A percentile compares a stretch with the other conserved stretches of the same genome.
These are phyloP conservation scores for Bungarus multicinctus DNA, from an alignment of 2,113 vertebrate genomes.

Conservation along the genomic window DNA sequence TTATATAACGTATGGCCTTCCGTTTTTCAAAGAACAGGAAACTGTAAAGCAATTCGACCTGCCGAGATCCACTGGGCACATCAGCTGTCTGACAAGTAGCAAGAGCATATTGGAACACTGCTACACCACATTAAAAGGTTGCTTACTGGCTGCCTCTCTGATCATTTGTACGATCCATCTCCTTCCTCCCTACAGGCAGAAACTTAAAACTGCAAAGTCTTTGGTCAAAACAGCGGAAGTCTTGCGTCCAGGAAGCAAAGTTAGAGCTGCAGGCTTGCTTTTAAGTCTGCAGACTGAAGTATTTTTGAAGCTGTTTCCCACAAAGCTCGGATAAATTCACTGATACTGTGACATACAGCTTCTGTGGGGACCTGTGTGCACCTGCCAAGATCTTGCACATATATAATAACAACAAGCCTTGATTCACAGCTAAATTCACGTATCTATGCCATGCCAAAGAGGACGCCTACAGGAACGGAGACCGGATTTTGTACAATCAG, in stretches of 20 bases:
- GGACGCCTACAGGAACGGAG: too few species aligned
- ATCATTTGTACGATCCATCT: neutral
- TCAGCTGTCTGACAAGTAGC: neutral
- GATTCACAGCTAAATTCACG: too few species aligned
- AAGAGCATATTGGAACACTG: neutral
- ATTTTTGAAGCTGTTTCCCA: neutral
- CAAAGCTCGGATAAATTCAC: neutral
- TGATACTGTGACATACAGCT: neutral
- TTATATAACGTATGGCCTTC: neutral
- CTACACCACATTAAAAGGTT: neutral
- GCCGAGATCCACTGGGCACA: neutral
- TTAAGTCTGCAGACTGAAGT: neutral
- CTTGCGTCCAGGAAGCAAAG: neutral
- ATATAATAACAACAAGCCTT: neutral
- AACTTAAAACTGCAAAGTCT: neutral
- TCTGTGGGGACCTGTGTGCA: neutral
- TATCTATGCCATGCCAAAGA: too few species aligned
- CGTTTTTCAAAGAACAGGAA: neutral
- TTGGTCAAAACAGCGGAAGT: neutral
- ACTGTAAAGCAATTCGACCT: neutral
- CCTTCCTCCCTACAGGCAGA: neutral
- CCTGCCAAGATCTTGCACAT: neutral
- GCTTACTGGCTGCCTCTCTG: neutral
- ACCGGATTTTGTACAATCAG: too few species aligned
- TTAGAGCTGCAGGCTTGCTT: neutral